Evolutionary conservation across 2,797 vertebrate genomes (phyloP).

Genomic region (Diplodus puntazzo): DNA sequence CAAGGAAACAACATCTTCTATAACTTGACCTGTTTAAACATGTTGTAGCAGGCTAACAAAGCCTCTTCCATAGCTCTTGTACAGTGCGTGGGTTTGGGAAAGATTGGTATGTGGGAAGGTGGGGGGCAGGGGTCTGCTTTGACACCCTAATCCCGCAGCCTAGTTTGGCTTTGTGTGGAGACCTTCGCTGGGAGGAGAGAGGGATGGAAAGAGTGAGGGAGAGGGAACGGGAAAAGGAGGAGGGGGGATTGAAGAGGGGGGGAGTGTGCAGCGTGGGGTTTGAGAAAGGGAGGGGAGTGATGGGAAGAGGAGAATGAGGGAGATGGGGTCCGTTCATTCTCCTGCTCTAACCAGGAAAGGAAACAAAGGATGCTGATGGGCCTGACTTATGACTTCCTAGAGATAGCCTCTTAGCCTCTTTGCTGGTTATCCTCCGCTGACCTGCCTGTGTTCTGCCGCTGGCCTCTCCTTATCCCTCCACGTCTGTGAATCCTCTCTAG

Average conservation of each 20-base stretch:
- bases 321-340: slow-evolving; percentile 72
- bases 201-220: slow-evolving; percentile 33
- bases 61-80: slow-evolving; percentile 37
- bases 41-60: slow-evolving; percentile 58
- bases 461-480: slow-evolving; percentile 33
- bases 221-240: slow-evolving; percentile 36
- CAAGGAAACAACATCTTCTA: slow-evolving; percentile 20
- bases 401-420: slow-evolving; percentile 42
- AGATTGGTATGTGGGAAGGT: slow-evolving; percentile 67
- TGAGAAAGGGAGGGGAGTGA: slow-evolving; percentile 66
- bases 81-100: slow-evolving; percentile 43
- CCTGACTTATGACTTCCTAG: slow-evolving; percentile 62
- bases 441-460: slow-evolving; percentile 27
- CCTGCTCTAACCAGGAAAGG: slow-evolving; percentile 63
- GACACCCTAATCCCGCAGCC: slow-evolving; percentile 80
- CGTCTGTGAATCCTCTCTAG: neutral
- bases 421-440: slow-evolving; percentile 50
- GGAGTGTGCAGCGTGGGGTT: slow-evolving; percentile 41
- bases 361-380: slow-evolving; percentile 79
- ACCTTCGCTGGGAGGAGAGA: slow-evolving; percentile 70
- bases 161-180: slow-evolving; percentile 76
- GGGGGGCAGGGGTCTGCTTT: slow-evolving; percentile 76
- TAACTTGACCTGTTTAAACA: slow-evolving; percentile 39
- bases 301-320: slow-evolving; percentile 63
- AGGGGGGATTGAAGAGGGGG: slow-evolving; percentile 45